These are phyloP conservation scores for Sympetrum striolatum DNA, from an alignment of 2,888 invertebrate species.

Conservation along the genomic window DNA sequence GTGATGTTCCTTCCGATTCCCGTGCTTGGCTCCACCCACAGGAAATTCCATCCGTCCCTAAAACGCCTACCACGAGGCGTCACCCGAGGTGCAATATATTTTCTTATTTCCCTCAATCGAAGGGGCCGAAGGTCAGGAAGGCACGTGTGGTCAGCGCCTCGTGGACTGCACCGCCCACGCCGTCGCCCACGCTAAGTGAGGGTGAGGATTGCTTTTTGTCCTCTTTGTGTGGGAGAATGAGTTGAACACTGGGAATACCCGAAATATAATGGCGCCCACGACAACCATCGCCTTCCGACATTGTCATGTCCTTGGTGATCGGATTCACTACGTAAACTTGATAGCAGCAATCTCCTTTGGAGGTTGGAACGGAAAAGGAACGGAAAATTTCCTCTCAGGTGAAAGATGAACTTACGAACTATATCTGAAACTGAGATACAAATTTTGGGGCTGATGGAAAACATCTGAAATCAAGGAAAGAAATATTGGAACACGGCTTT, in stretches of 20 bases:
- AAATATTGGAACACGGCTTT: no score
- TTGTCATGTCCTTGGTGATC: neutral
- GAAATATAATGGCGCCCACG: neutral
- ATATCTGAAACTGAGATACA: no score
- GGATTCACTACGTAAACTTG: no score
- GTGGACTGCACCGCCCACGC: neutral
- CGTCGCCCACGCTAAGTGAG: neutral
- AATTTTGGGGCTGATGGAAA: no score
- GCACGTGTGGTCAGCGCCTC: neutral
- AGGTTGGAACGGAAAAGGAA: no score
- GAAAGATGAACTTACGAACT: no score
- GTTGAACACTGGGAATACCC: neutral
- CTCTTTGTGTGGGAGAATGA: neutral
- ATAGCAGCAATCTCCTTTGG: no score
- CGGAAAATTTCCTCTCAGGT: no score
- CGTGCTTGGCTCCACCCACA: neutral
- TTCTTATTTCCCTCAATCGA: neutral
- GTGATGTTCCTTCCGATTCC: neutral
- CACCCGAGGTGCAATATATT: neutral
- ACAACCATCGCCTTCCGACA: neutral
- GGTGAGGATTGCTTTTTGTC: neutral
- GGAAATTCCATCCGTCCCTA: neutral
- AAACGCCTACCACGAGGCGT: neutral
- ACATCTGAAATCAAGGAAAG: no score
- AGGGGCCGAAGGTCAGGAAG: neutral